Evolutionary conservation across 2,113 vertebrate species (phyloP).

Genomic region (Telmatochromis sp.): DNA sequence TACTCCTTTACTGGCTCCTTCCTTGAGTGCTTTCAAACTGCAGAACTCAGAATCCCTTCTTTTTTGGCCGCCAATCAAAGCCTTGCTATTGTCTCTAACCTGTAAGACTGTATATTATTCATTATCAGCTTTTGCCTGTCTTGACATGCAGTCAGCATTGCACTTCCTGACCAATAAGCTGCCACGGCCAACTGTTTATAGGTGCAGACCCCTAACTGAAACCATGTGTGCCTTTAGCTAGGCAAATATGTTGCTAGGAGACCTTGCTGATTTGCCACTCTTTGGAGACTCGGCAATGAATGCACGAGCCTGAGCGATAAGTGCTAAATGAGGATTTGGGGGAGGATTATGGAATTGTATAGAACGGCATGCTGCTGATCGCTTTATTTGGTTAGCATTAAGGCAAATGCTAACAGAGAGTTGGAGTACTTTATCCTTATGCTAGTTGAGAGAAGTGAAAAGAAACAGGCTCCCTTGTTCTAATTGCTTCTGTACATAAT

Average conservation of each 20-base stretch:
- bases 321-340: not conserved
- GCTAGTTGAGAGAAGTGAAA: not conserved
- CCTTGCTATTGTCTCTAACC: not conserved
- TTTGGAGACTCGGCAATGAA: not conserved
- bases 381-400: not conserved
- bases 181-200: constrained; percentile 66
- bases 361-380: not conserved
- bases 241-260: constrained; percentile 51
- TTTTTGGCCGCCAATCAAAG: not conserved
- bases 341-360: not conserved
- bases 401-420: not conserved
- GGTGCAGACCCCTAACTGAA: constrained; percentile 70
- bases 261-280: constrained; percentile 42
- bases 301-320: not conserved
- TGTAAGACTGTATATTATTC: constrained; percentile 38
- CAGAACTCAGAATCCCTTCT: not conserved
- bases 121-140: constrained; percentile 64
- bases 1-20: not conserved
- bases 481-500: not conserved
- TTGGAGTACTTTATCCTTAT: not conserved
- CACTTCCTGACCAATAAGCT: constrained; percentile 67
- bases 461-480: not conserved
- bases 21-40: not conserved
- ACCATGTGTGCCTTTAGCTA: constrained; percentile 67
- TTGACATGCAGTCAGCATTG: constrained; percentile 60